Base-by-base conservation (phyloP, 2,113 vertebrate species). In the Meles meles region DNA sequence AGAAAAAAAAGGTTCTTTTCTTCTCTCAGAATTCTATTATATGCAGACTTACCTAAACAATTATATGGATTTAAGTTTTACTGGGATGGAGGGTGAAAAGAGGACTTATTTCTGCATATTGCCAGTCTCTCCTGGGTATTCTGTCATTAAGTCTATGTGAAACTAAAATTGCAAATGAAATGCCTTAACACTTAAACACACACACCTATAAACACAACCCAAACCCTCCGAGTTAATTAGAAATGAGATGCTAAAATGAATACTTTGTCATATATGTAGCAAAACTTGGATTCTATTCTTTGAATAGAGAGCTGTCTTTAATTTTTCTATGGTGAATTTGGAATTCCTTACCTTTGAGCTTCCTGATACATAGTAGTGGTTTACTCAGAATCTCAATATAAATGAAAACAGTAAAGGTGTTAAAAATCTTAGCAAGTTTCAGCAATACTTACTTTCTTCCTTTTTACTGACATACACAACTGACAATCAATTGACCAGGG, bases 331-430 rank as follows among this genome's bases (percentile, higher is more conserved):
- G 57, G 10, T 79, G 18, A 83, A 93, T 84, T 11, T 93, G 27
- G 15, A 96, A 87, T 37, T 44, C 17, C 83, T 57, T 88, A 63
- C 87, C 7, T 80, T 47, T 61, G 61, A 93, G 27, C 95, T 94
- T 93, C 49, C 34, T 80, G 37, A 95, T 87, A 71, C 4, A 92
- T 69, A 55, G 21, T 44, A 88, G 39, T 61, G 17, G 2, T 89
- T 23, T 83, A 95, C 95, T 44, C 69, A 89, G 84, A 96, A 84
- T 88, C 76, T 90, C 61, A 94, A 95, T 89, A 93, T 63, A 92
- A 95, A 83, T 65, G 44, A 69, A 90, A 97, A 76, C 1, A 93
- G 57, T 7, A 83, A 34, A 95, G 18, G 31, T 90, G 31, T 93
- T 76, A 59, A 93, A 96, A 83, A 90, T 49, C 31, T 93, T 90